These are phyloP conservation scores for Harpagifer antarcticus DNA, from an alignment of 2,797 vertebrate genomes.

Conservation along the genomic window DNA sequence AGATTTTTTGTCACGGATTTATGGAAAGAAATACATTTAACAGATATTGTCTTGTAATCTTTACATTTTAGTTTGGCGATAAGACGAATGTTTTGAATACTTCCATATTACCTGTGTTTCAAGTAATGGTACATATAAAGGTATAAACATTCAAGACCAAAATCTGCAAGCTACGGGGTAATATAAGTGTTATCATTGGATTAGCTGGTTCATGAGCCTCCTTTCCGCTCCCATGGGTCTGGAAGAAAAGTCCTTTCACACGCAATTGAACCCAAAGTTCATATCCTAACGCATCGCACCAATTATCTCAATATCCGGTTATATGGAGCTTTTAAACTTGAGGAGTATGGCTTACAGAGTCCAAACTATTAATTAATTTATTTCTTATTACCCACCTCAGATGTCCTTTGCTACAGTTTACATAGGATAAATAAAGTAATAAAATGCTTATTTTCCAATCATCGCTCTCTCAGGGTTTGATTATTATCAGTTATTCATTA, in stretches of 20 bases:
- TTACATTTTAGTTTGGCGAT: constrained; percentile 18
- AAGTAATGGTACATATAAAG: constrained; percentile 10
- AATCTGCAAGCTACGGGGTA: constrained; percentile 64
- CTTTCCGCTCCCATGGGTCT: constrained; percentile 68
- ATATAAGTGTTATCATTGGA: constrained; percentile 76
- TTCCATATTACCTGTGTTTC: constrained; percentile 20
- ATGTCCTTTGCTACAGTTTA: background rate
- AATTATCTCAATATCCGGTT: constrained; percentile 61
- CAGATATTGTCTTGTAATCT: constrained; percentile 8
- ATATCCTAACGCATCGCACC: constrained; percentile 54
- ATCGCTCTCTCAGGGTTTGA: background rate
- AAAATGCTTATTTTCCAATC: background rate
- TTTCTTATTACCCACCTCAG: background rate
- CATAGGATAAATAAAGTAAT: background rate
- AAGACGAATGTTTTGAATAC: constrained; percentile 12
- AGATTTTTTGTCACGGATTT: background rate
- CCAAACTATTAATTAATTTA: background rate
- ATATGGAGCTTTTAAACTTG: constrained; percentile 42
- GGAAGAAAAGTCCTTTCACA: constrained; percentile 75
- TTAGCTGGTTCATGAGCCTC: constrained; percentile 73
- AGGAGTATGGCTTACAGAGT: constrained; percentile 17
- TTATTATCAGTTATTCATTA: background rate
- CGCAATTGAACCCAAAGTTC: constrained; percentile 70
- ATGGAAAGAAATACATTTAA: constrained; percentile 4
- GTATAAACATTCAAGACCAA: constrained; percentile 41